Evolutionary conservation across 1,140 invertebrate species (phyloP).

Genomic region (Calephelis nemesis): DNA sequence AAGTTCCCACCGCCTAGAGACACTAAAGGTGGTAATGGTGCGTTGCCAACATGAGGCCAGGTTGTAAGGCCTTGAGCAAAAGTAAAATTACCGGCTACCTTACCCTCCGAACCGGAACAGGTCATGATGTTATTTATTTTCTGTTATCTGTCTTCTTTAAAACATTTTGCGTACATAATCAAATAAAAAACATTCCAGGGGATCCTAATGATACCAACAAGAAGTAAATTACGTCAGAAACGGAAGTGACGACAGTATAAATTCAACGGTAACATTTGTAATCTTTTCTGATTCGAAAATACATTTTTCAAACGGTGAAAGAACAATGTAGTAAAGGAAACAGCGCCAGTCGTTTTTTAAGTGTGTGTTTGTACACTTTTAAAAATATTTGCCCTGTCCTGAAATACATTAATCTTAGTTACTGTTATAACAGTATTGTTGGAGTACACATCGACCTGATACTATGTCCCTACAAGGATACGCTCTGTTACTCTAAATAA

Average conservation of each 20-base stretch:
- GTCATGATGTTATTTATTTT: too few relatives aligned
- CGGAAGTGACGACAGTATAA: slow-evolving; percentile 1
- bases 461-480: slow-evolving; percentile 86
- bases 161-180: too few relatives aligned
- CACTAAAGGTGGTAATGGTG: too few relatives aligned
- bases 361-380: too few relatives aligned
- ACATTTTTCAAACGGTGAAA: background rate
- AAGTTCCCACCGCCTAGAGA: too few relatives aligned
- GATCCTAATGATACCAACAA: background rate
- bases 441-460: slow-evolving; percentile 86
- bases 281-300: background rate
- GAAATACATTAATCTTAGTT: slow-evolving; percentile 62
- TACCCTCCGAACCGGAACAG: too few relatives aligned
- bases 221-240: slow-evolving; percentile 3
- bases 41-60: too few relatives aligned
- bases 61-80: too few relatives aligned
- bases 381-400: background rate
- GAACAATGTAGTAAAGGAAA: background rate
- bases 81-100: too few relatives aligned
- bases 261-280: background rate
- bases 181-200: background rate
- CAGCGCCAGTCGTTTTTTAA: background rate
- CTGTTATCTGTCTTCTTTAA: too few relatives aligned
- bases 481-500: slow-evolving; percentile 86
- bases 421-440: slow-evolving; percentile 88